These are phyloP conservation scores for Chymomyza procnemis DNA, from an alignment of 2,888 invertebrate species.

Conservation along the genomic window DNA sequence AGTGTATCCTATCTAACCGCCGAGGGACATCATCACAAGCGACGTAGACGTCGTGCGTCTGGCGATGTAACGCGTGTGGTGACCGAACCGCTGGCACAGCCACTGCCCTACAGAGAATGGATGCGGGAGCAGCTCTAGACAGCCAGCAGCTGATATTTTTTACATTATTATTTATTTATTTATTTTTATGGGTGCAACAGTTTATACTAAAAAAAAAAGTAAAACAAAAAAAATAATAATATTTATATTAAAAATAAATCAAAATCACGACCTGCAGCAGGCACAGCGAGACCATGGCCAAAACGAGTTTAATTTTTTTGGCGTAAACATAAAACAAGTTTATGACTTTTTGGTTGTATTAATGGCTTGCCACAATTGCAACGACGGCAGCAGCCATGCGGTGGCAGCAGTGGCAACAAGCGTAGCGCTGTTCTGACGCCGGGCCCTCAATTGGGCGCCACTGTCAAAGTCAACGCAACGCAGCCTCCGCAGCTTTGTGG, in stretches of 20 bases:
- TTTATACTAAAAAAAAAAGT: neutral
- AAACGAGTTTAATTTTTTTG: constrained; percentile 1
- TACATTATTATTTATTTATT: constrained; percentile 43
- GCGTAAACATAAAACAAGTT: neutral
- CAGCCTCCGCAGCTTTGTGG: neutral
- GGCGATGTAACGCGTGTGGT: constrained; percentile 28
- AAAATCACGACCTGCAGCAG: neutral
- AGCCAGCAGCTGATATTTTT: constrained; percentile 20
- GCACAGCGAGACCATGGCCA: neutral
- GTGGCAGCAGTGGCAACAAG: no score
- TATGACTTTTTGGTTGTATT: neutral
- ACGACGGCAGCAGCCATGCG: neutral
- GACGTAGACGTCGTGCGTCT: constrained; percentile 58
- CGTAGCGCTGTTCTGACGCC: neutral
- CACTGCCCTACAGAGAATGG: constrained; percentile 81
- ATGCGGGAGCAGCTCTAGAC: constrained; percentile 24
- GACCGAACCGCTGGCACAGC: constrained; percentile 58
- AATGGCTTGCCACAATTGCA: neutral
- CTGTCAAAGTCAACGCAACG: neutral
- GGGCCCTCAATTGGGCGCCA: neutral
- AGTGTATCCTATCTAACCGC: constrained; percentile 80
- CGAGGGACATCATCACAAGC: constrained; percentile 73
- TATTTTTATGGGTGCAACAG: constrained; percentile 27
- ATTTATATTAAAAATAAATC: neutral
- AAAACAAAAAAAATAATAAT: neutral